These are phyloP conservation scores for Megalurothrips usitatus DNA, from an alignment of 2,888 invertebrate species.

Conservation along the genomic window DNA sequence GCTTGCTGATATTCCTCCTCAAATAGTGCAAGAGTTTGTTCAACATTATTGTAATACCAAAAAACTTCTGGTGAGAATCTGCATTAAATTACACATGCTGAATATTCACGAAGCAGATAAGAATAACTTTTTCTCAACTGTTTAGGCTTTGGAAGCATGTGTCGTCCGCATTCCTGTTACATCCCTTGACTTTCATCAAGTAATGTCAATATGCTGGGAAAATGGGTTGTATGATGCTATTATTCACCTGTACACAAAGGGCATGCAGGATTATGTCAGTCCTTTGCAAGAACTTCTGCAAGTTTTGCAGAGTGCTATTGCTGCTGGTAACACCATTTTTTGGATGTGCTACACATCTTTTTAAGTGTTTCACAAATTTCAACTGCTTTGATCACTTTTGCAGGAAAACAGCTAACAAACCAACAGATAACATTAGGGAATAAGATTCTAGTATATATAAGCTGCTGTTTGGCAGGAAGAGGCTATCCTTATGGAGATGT, in stretches of 20 bases:
- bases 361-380: no score
- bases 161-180: conserved; percentile 68
- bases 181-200: conserved; percentile 73
- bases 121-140: conserved; percentile 26
- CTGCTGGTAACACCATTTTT: conserved; percentile 42
- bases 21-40: conserved; percentile 68
- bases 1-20: conserved; percentile 59
- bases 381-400: conserved; percentile 7
- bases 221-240: conserved; percentile 64
- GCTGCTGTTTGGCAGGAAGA: conserved; percentile 80
- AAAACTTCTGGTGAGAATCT: conserved; percentile 48
- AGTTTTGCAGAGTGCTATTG: conserved; percentile 49
- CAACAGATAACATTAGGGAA: conserved; percentile 58
- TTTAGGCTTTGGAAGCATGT: conserved; percentile 60
- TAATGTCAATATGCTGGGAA: conserved; percentile 55
- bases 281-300: conserved; percentile 66
- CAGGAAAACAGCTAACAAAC: conserved; percentile 41
- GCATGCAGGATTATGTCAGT: conserved; percentile 67
- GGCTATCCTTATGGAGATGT: conserved; percentile 76
- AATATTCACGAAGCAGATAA: not conserved
- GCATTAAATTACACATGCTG: conserved; percentile 27
- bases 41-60: conserved; percentile 59
- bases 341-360: no score
- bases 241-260: conserved; percentile 68
- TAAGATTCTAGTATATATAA: conserved; percentile 77